Percentiles rank a stretch among this genome's conserved stretches.
Conservation (phyloP, 2,113 vertebrate species). For the Rattus norvegicus region DNA sequence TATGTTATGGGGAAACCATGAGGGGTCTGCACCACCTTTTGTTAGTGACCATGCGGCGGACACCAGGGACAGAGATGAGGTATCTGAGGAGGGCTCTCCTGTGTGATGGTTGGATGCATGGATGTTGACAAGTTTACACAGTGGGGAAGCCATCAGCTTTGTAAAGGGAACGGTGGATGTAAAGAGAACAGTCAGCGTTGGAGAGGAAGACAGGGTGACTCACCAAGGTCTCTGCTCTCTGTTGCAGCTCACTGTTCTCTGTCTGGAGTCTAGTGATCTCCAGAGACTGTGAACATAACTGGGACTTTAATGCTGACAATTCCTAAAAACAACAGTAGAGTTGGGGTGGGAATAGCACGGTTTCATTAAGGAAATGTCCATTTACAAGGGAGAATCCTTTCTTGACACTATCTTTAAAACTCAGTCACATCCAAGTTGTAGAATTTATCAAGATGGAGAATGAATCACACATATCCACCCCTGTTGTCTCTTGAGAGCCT, state of each 20-base stretch:
- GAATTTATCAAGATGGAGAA: constrained; percentile 45
- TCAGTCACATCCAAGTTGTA: neutral
- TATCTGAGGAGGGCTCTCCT: neutral
- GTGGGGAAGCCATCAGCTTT: constrained; percentile 2
- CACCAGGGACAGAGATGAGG: neutral
- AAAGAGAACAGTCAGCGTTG: neutral
- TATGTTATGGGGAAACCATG: neutral
- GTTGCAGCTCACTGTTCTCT: constrained; percentile 91
- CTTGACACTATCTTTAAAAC: neutral
- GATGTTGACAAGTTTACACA: constrained; percentile 16
- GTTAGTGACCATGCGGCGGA: neutral
- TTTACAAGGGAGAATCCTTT: neutral
- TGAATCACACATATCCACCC: neutral
- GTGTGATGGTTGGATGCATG: neutral
- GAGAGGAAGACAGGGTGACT: constrained; percentile 28
- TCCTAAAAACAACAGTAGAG: constrained; percentile 86
- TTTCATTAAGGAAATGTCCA: constrained; percentile 30
- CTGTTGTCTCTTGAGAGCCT: neutral
- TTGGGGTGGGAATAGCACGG: neutral
- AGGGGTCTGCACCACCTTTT: neutral
- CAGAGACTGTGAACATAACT: constrained; percentile 88
- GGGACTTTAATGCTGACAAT: constrained; percentile 89
- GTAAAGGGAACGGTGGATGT: neutral
- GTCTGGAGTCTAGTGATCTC: constrained; percentile 91
- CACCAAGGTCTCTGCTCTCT: constrained; percentile 86